Evolutionary conservation across 2,113 vertebrate species (phyloP).

Genomic region (Tachuris rubrigastra): DNA sequence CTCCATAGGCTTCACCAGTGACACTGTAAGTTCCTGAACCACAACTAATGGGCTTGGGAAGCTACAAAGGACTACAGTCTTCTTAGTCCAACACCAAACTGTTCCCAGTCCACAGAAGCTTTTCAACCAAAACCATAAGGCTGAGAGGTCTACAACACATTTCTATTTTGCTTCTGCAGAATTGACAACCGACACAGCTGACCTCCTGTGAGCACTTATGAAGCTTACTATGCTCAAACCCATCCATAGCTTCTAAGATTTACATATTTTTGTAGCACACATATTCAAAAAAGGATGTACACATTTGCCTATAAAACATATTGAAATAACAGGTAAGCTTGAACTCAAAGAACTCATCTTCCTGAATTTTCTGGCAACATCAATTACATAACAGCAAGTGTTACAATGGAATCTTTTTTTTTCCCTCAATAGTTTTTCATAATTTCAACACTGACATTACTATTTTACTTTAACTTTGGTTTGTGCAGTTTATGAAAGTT

Average conservation of each 20-base stretch:
- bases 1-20: background rate
- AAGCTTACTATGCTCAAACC: background rate
- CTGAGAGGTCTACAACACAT: background rate
- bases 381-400: background rate
- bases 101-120: background rate
- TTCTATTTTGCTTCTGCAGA: background rate
- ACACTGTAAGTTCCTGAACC: background rate
- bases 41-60: background rate
- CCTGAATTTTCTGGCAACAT: background rate
- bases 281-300: background rate
- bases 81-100: background rate
- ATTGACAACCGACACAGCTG: background rate
- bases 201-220: background rate
- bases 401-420: background rate
- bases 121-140: background rate
- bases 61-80: background rate
- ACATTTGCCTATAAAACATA: background rate
- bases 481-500: background rate
- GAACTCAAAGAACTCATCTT: background rate
- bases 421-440: background rate
- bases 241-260: background rate
- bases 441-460: background rate
- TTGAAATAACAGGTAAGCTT: background rate
- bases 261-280: background rate
- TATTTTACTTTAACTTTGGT: background rate